A percentile compares a stretch with the other conserved stretches of the same genome.
Evolutionary conservation across 2,888 invertebrate genomes (phyloP).

Genomic region (Lasioglossum calceatum): DNA sequence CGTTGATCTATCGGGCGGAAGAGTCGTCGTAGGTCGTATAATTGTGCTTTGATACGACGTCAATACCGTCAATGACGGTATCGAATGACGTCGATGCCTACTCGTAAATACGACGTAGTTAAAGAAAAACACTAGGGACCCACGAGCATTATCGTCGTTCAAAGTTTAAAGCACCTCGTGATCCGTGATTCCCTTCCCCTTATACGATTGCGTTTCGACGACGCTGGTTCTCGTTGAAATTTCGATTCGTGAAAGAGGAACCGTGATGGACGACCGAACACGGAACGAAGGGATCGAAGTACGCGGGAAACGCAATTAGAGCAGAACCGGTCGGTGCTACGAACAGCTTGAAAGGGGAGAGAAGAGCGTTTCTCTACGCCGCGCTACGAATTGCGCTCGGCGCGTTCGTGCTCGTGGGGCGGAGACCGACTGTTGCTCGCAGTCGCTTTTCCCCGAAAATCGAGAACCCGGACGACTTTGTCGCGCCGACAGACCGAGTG

Average conservation of each 20-base stretch:
- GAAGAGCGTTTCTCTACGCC: constrained; percentile 51
- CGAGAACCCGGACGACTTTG: not conserved
- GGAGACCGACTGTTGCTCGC: not conserved
- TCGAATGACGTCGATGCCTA: too few species aligned
- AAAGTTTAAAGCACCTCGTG: too few species aligned
- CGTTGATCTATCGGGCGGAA: not conserved
- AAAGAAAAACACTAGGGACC: constrained; percentile 24
- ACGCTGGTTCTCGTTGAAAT: not conserved
- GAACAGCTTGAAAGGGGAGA: constrained; percentile 43
- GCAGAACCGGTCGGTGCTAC: constrained; percentile 68
- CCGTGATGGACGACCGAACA: constrained; percentile 56
- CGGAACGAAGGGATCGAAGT: constrained; percentile 53
- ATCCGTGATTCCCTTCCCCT: not conserved
- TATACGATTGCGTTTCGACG: not conserved
- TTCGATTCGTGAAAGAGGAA: constrained; percentile 54
- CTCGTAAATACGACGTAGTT: too few species aligned
- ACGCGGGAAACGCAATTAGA: constrained; percentile 76
- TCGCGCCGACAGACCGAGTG: not conserved
- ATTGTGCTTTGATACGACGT: too few species aligned
- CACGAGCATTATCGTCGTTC: constrained; percentile 49
- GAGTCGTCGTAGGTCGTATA: not conserved
- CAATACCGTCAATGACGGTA: too few species aligned
- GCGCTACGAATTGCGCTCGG: not conserved
- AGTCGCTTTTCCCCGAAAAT: not conserved
- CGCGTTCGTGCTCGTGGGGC: not conserved